Evolutionary conservation across 2,113 vertebrate species (phyloP).

Genomic region (Strigops habroptila): DNA sequence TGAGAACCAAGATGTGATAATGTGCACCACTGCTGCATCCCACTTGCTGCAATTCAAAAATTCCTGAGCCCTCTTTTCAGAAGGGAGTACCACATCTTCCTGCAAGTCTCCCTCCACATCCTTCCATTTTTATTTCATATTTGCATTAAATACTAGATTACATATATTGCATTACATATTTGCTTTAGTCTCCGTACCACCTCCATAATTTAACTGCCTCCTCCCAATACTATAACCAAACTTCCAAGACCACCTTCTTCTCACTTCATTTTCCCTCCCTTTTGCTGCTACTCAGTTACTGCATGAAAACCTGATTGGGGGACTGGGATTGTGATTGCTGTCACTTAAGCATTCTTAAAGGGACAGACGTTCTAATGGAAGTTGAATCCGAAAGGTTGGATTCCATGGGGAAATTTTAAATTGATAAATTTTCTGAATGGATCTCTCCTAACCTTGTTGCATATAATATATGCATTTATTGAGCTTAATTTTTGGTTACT

Average conservation of each 20-base stretch:
- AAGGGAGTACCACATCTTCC: neutral
- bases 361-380: neutral
- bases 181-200: neutral
- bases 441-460: constrained; percentile 40
- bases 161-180: neutral
- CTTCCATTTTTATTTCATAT: neutral
- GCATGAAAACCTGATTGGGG: neutral
- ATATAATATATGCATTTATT: constrained; percentile 59
- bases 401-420: constrained; percentile 51
- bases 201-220: neutral
- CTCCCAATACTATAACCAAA: rapidly evolving
- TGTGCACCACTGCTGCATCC: rapidly evolving
- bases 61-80: neutral
- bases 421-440: constrained; percentile 52
- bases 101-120: neutral
- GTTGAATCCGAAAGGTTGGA: neutral
- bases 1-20: neutral
- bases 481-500: constrained; percentile 71
- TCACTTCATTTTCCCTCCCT: neutral
- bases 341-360: constrained; percentile 8
- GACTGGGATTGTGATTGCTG: neutral
- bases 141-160: neutral
- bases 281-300: neutral
- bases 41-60: neutral
- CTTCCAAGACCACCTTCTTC: neutral